Evolutionary conservation across 2,888 invertebrate genomes (phyloP).

Genomic region (Stratiomys singularior): DNA sequence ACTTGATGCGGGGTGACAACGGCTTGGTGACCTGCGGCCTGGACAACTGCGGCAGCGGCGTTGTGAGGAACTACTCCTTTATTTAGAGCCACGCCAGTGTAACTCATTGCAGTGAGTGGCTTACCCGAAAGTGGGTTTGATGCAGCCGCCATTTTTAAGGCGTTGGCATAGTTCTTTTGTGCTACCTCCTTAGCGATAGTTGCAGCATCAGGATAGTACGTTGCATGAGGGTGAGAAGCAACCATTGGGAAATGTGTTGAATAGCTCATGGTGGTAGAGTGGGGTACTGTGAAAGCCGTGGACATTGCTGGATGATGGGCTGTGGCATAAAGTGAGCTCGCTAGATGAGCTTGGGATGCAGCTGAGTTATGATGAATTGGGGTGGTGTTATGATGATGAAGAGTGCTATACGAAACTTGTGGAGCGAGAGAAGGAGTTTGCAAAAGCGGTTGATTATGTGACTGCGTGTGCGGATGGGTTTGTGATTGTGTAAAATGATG

Average conservation of each 20-base stretch:
- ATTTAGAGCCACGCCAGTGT: slow-evolving; percentile 77
- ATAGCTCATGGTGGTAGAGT: slow-evolving; percentile 51
- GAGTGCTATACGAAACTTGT: slow-evolving; percentile 51
- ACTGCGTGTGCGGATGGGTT: slow-evolving; percentile 57
- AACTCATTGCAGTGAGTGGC: slow-evolving; percentile 72
- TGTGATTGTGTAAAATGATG: slow-evolving; percentile 54
- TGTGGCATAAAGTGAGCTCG: slow-evolving; percentile 45
- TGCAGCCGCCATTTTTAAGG: slow-evolving; percentile 72
- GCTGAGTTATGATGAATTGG: slow-evolving; percentile 43
- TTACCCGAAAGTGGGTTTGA: slow-evolving; percentile 61
- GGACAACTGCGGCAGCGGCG: slow-evolving; percentile 1
- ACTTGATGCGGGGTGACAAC: slow-evolving; percentile 46
- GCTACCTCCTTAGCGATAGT: slow-evolving; percentile 83
- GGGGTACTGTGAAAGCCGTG: slow-evolving; percentile 53
- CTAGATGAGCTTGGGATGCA: slow-evolving; percentile 48
- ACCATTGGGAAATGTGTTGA: slow-evolving; percentile 50
- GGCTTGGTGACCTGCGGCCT: slow-evolving; percentile 54
- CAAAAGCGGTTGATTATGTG: slow-evolving; percentile 52
- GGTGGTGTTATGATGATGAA: slow-evolving; percentile 34
- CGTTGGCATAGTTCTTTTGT: slow-evolving; percentile 84
- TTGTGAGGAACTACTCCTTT: slow-evolving; percentile 63
- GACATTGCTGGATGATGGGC: slow-evolving; percentile 44
- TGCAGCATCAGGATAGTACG: slow-evolving; percentile 70
- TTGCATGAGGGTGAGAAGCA: slow-evolving; percentile 50
- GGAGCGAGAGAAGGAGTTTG: slow-evolving; percentile 60